Conservation (phyloP, 2,797 vertebrate species). For the Chrysolophus pictus region DNA sequence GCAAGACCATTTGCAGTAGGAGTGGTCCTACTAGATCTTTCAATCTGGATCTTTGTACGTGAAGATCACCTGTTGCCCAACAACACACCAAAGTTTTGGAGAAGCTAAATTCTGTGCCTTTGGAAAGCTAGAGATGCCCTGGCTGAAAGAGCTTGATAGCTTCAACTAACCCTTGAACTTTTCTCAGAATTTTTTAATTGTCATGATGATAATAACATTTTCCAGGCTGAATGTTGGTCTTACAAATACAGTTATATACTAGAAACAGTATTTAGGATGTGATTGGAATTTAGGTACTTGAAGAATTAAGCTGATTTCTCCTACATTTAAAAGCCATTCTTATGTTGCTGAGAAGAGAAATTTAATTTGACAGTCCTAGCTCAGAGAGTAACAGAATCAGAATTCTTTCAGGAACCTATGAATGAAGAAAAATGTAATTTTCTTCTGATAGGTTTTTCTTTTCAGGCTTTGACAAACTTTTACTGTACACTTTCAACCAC, state of each 20-base stretch:
- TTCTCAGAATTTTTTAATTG: not conserved
- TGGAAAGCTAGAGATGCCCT: not conserved
- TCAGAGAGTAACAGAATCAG: not conserved
- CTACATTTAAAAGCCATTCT: not conserved
- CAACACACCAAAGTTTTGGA: not conserved
- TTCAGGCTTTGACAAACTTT: not conserved
- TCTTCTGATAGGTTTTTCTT: not conserved
- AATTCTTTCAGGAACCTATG: not conserved
- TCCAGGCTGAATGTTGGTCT: not conserved
- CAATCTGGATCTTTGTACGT: not conserved
- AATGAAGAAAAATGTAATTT: not conserved
- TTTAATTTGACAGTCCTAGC: not conserved
- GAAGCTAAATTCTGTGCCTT: not conserved
- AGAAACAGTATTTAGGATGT: not conserved
- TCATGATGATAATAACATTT: rapidly evolving
- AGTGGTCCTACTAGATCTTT: not conserved
- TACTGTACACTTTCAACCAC: not conserved
- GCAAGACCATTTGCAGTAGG: not conserved
- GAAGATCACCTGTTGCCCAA: not conserved
- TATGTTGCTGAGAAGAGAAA: not conserved
- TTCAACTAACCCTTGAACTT: not conserved
- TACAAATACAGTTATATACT: not conserved
- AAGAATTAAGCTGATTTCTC: not conserved
- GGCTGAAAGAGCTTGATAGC: not conserved
- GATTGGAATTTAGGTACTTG: not conserved